These are phyloP conservation scores for Schizotus pectinicornis DNA, from an alignment of 2,888 invertebrate genomes.

Conservation along the genomic window DNA sequence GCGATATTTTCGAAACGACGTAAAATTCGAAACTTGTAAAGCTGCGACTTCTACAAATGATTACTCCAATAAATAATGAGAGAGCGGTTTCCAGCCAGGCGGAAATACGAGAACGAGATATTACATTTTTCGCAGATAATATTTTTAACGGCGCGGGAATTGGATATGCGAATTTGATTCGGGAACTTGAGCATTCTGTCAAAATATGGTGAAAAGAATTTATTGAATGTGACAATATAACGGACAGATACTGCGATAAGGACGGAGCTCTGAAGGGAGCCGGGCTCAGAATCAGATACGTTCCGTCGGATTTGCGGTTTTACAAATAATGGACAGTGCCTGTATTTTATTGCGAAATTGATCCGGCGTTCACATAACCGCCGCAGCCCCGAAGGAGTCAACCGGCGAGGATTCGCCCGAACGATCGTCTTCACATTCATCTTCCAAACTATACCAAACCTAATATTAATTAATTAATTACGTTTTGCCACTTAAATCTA, in stretches of 20 bases:
- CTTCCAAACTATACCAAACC: too few species aligned
- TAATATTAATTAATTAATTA: too few species aligned
- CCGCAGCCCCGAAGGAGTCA: too few species aligned
- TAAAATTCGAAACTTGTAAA: not conserved
- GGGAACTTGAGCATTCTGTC: conserved; percentile 10
- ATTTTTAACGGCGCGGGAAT: not conserved
- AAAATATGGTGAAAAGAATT: conserved; percentile 21
- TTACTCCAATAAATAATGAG: too few species aligned
- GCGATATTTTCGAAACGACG: not conserved
- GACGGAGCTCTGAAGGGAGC: conserved; percentile 4
- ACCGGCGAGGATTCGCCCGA: too few species aligned
- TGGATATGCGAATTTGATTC: not conserved
- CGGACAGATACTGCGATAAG: conserved; percentile 12
- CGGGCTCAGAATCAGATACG: conserved; percentile 1
- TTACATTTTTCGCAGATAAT: not conserved
- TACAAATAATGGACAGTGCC: conserved; percentile 1
- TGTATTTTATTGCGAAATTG: not conserved
- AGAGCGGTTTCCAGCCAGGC: too few species aligned
- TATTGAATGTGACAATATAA: conserved; percentile 20
- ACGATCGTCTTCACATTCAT: too few species aligned
- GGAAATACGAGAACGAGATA: too few species aligned
- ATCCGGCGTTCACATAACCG: too few species aligned
- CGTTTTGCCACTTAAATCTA: too few species aligned
- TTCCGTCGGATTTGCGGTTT: conserved; percentile 2
- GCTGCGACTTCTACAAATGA: too few species aligned